A percentile compares a stretch with the other conserved stretches of the same genome.
Conservation (phyloP, 2,888 invertebrate genomes). For the Acanthopleura granulata region DNA sequence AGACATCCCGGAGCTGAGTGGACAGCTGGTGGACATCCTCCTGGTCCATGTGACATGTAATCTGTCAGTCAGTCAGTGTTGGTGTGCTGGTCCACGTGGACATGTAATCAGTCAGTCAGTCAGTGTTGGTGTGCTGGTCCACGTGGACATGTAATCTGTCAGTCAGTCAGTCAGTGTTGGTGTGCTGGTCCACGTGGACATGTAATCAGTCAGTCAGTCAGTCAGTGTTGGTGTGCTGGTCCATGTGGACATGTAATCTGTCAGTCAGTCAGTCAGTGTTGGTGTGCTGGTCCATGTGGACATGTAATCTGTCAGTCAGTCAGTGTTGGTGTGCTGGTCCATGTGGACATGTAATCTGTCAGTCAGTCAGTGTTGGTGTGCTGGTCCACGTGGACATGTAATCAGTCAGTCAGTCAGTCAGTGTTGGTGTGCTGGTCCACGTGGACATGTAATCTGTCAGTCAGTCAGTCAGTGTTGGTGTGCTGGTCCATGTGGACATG, state of each 20-base stretch:
- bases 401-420: no score
- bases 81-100: conserved; percentile 22
- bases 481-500: no score
- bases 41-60: conserved; percentile 59
- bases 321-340: not conserved
- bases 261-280: not conserved
- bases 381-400: not conserved
- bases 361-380: not conserved
- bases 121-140: conserved; percentile 33
- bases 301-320: not conserved
- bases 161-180: no score
- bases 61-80: conserved; percentile 52
- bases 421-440: no score
- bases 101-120: not conserved
- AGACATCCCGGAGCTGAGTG: conserved; percentile 65
- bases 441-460: no score
- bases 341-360: not conserved
- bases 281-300: not conserved
- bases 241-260: not conserved
- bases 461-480: no score
- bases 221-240: not conserved
- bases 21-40: conserved; percentile 59
- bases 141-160: no score
- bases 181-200: no score
- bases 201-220: not conserved